These are phyloP conservation scores for Chiloscyllium punctatum DNA, from an alignment of 2,797 vertebrate species.

Conservation along the genomic window DNA sequence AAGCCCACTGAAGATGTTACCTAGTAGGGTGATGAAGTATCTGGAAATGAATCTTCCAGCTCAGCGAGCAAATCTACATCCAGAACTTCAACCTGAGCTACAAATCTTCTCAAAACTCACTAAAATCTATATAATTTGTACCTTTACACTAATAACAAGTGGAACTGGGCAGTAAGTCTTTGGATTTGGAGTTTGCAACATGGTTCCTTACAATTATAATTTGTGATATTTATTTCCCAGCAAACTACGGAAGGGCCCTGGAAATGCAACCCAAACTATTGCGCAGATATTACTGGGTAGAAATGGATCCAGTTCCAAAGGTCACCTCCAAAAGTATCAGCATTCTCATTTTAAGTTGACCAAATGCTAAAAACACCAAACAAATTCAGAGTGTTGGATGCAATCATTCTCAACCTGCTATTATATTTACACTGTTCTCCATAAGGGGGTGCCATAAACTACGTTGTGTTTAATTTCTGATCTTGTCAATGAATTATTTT, in stretches of 20 bases:
- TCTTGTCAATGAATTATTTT: not conserved
- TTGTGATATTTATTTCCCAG: not conserved
- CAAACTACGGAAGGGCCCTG: not conserved
- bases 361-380: not conserved
- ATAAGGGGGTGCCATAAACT: slow-evolving; percentile 27
- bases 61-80: no score
- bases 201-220: not conserved
- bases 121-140: not conserved
- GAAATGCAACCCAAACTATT: not conserved
- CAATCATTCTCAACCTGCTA: not conserved
- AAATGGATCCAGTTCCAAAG: not conserved
- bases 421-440: not conserved
- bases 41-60: no score
- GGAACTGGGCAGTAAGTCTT: not conserved
- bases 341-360: not conserved
- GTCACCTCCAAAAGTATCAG: not conserved
- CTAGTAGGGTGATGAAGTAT: no score
- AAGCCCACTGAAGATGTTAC: no score
- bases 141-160: not conserved
- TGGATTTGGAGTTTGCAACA: not conserved
- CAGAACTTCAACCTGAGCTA: no score
- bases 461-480: not conserved
- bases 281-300: not conserved
- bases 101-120: no score
- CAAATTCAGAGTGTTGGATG: not conserved